These are phyloP conservation scores for Chaetodon auriga DNA, from an alignment of 2,113 vertebrate genomes.

Conservation along the genomic window DNA sequence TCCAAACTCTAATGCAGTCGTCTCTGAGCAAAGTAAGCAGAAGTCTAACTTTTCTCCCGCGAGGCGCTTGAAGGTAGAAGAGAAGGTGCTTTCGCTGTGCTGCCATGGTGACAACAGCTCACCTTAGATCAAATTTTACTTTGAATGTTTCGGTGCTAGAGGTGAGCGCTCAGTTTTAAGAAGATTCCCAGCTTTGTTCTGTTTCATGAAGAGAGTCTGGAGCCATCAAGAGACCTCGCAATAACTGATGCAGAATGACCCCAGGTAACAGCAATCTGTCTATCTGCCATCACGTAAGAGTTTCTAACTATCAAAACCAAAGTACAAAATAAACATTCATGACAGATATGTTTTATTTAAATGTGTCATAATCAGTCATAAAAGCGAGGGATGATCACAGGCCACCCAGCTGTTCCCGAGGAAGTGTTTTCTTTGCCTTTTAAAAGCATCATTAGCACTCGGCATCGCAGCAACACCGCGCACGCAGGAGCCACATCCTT, in stretches of 20 bases:
- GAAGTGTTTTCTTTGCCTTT: conserved; percentile 35
- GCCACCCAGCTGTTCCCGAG: conserved; percentile 9
- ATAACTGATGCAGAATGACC: conserved; percentile 44
- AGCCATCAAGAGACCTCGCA: conserved; percentile 22
- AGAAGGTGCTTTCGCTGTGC: conserved; percentile 44
- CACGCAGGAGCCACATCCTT: conserved; percentile 21
- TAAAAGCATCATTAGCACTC: conserved; percentile 57
- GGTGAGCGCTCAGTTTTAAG: conserved; percentile 55
- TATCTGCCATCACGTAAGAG: background rate
- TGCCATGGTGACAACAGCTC: conserved; percentile 64
- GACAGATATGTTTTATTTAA: conserved; percentile 10
- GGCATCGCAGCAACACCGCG: background rate
- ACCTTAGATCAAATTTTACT: conserved; percentile 66
- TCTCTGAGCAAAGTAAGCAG: conserved; percentile 56
- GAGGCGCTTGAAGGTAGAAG: conserved; percentile 25
- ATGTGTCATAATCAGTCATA: conserved; percentile 22
- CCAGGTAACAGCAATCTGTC: conserved; percentile 1
- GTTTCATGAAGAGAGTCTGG: conserved; percentile 28
- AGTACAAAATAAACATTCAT: conserved; percentile 17
- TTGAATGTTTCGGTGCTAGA: conserved; percentile 52
- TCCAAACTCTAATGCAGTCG: conserved; percentile 57
- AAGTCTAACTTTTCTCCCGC: conserved; percentile 50
- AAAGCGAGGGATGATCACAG: conserved; percentile 17
- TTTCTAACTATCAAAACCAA: conserved; percentile 1
- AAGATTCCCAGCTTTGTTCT: conserved; percentile 44